These are phyloP conservation scores for Eupristina koningsbergeri DNA, from an alignment of 1,140 invertebrate genomes.

Conservation along the genomic window DNA sequence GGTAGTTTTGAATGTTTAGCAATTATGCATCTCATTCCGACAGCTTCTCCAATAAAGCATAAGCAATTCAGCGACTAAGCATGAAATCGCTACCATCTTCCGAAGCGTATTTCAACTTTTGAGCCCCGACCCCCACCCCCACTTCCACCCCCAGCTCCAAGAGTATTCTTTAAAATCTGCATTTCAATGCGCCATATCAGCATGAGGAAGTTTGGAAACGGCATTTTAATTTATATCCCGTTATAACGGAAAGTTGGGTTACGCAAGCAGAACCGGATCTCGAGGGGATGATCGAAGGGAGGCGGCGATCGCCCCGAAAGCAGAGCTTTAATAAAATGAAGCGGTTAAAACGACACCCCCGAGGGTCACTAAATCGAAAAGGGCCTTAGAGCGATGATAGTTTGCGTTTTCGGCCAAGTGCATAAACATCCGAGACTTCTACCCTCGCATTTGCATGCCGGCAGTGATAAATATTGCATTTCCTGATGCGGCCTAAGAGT, in stretches of 20 bases:
- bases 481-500: constrained; percentile 22
- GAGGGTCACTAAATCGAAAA: not conserved
- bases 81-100: not conserved
- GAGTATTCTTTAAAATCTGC: constrained; percentile 6
- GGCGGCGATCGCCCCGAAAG: not conserved
- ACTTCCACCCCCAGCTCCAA: not conserved
- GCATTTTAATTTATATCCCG: not conserved
- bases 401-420: no score
- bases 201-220: not conserved
- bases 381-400: no score
- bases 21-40: not conserved
- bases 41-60: not conserved
- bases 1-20: not conserved
- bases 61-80: not conserved
- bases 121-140: no score
- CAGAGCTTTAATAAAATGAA: not conserved
- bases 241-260: not conserved
- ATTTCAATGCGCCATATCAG: not conserved
- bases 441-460: not conserved
- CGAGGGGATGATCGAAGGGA: no score
- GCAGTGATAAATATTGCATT: constrained; percentile 38
- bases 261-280: not conserved
- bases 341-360: no score
- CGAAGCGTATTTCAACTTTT: not conserved
- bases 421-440: not conserved